phyloP scores from a whole-genome alignment of 2,797 vertebrate genomes.

The Microcaecilia unicolor region DNA sequence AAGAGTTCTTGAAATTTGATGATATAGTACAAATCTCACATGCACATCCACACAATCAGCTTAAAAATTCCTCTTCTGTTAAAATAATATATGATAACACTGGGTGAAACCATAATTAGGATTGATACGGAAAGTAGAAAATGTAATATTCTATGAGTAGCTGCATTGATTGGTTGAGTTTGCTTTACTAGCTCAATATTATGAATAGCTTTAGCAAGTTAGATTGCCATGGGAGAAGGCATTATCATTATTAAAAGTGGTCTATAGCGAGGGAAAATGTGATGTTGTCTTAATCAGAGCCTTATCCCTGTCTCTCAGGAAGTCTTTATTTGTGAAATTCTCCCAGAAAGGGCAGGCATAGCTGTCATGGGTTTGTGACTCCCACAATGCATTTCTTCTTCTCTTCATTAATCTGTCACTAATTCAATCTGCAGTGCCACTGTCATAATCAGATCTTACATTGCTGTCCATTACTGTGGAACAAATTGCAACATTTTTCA shows the following conservation, averaged over 20 bases:
- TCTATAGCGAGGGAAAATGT: constrained; percentile 14
- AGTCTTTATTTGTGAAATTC: constrained; percentile 33
- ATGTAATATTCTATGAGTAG: constrained; percentile 23
- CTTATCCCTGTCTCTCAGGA: constrained; percentile 22
- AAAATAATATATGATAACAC: constrained; percentile 17
- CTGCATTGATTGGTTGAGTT: constrained; percentile 21
- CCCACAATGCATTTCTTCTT: constrained; percentile 32
- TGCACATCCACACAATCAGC: constrained; percentile 11
- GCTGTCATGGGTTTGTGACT: constrained; percentile 19
- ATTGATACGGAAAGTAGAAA: constrained; percentile 22
- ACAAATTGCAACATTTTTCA: constrained; percentile 29
- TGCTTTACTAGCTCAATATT: constrained; percentile 18
- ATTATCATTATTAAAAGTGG: constrained; percentile 45
- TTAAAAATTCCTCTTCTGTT: constrained; percentile 25
- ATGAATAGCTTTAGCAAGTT: constrained; percentile 35
- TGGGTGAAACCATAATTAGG: constrained; percentile 17
- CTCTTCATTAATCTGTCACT: constrained; percentile 40
- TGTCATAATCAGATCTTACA: constrained; percentile 38
- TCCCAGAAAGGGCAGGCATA: constrained; percentile 22
- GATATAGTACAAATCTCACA: constrained; percentile 21
- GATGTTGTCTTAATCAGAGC: constrained; percentile 36
- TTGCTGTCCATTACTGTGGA: constrained; percentile 26
- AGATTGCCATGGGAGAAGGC: no score
- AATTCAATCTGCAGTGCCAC: constrained; percentile 31
- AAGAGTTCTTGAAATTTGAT: constrained; percentile 22